These are phyloP conservation scores for Gallinago solitaria DNA, from an alignment of 2,797 vertebrate genomes.

Conservation along the genomic window DNA sequence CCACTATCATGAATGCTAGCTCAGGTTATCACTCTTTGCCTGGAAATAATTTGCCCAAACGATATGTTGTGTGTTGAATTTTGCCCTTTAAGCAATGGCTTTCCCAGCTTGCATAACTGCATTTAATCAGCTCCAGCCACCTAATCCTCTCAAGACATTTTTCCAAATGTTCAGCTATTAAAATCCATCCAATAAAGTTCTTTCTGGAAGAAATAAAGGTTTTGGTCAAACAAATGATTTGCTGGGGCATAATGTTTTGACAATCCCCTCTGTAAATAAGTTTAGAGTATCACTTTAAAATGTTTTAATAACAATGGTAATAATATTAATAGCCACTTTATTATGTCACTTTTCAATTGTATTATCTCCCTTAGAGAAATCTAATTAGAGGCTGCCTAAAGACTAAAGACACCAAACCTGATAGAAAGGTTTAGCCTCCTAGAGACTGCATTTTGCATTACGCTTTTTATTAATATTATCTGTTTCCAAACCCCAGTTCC, in stretches of 20 bases:
- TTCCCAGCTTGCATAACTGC: neutral
- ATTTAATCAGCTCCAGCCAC: neutral
- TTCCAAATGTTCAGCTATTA: neutral
- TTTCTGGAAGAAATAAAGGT: slow-evolving; percentile 9
- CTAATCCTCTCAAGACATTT: neutral
- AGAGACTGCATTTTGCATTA: slow-evolving; percentile 6
- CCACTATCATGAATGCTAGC: neutral
- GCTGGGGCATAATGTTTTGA: neutral
- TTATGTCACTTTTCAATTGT: neutral
- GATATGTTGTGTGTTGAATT: neutral
- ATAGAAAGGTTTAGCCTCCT: neutral
- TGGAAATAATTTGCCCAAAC: neutral
- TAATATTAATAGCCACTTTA: neutral
- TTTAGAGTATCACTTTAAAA: neutral
- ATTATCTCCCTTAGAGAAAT: slow-evolving; percentile 4
- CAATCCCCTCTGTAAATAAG: neutral
- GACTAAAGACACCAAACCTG: neutral
- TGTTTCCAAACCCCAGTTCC: slow-evolving; percentile 31
- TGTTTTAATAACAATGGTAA: neutral
- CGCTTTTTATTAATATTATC: slow-evolving; percentile 17
- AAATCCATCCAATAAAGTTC: slow-evolving; percentile 1
- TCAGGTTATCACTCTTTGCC: neutral
- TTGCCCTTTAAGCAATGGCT: neutral
- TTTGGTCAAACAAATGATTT: neutral
- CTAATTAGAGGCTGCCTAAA: slow-evolving; percentile 1